Evolutionary conservation across 2,888 invertebrate species (phyloP).

Genomic region (Synergus gifuensis): DNA sequence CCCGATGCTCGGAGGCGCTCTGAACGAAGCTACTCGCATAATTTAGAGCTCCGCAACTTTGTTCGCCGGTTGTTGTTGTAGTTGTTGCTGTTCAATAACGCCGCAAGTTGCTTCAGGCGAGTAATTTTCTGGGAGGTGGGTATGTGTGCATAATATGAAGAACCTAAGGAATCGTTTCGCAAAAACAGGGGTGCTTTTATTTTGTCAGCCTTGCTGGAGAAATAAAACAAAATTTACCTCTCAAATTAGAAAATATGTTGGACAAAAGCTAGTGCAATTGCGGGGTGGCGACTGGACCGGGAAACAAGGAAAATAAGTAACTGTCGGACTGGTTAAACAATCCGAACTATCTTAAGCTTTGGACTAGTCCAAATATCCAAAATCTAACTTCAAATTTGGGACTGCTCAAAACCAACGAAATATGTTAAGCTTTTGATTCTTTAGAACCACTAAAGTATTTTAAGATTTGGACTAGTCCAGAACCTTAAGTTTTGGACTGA

Average conservation of each 20-base stretch:
- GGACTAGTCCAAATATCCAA: too few relatives aligned
- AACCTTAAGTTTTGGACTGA: too few relatives aligned
- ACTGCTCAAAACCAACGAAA: too few relatives aligned
- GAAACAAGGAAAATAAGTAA: slow-evolving; percentile 51
- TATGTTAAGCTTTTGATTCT: too few relatives aligned
- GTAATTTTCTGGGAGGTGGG: slow-evolving; percentile 61
- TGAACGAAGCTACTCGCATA: slow-evolving; percentile 58
- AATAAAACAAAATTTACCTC: slow-evolving; percentile 8
- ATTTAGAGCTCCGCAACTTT: slow-evolving; percentile 65
- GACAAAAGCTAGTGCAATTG: slow-evolving; percentile 57
- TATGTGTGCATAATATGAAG: slow-evolving; percentile 38
- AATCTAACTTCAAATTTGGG: too few relatives aligned
- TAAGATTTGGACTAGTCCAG: too few relatives aligned
- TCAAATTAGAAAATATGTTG: slow-evolving; percentile 15
- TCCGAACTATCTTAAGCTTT: too few relatives aligned
- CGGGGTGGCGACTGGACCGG: slow-evolving; percentile 55
- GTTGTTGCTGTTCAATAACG: slow-evolving; percentile 59
- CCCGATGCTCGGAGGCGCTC: slow-evolving; percentile 30
- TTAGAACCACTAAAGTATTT: too few relatives aligned
- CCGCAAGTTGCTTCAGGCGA: slow-evolving; percentile 60
- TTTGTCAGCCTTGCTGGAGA: slow-evolving; percentile 1
- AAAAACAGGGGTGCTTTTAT: slow-evolving; percentile 26
- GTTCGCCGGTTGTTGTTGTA: slow-evolving; percentile 59
- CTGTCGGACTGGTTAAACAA: too few relatives aligned
- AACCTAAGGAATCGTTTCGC: slow-evolving; percentile 21